Base-by-base conservation (phyloP, 2,888 invertebrate genomes). In the Archips xylosteana region DNA sequence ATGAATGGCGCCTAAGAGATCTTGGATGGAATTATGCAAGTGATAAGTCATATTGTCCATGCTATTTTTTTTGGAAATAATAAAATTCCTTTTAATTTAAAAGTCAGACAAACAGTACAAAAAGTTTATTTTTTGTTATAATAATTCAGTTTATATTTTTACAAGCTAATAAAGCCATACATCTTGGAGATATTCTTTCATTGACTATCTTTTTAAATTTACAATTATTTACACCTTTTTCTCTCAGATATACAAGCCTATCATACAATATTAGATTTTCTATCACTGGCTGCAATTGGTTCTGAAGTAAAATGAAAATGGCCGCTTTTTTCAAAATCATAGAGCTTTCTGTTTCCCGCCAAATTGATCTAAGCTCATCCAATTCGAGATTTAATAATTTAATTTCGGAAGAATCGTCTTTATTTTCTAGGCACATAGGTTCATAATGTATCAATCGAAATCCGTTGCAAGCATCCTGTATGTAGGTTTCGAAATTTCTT, bases 121-220 rank as follows among this genome's bases (percentile, higher is more conserved):
- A 61, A 66, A 13, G 8, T 62, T 64, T 60, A 61, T 45, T 42
- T 75, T 78, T 57, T 36, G 3, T 2, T 47, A 32, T 62, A 6
- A 34, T n/a, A 15, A n/a, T 34, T 15, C 45, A 3, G 57, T 10
- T 45, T 63, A 64, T 62, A 62, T 73, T 69, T 84, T 96, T 96
- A 81, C 85, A 85, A 71, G 95, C 95, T 77, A 96, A 82, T 76
- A 96, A 86, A 49, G 95, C 96, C 79, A 95, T 92, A 86, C 96
- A 96, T 80, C 96, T 92, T 0, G 97, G 96, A n/a, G 97, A 97
- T 78, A 95, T 87, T 72, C 87, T 87, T 77, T 96, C 95, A 83
- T 96, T 90, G 75, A 96, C 94, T 75, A 96, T 94, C 86, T 95
- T 96, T 79, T 95, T 94, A 78, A 95, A 94, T 66, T 76, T 80